phyloP scores from a whole-genome alignment of 2,113 vertebrate species.

The Grammomys surdaster region DNA sequence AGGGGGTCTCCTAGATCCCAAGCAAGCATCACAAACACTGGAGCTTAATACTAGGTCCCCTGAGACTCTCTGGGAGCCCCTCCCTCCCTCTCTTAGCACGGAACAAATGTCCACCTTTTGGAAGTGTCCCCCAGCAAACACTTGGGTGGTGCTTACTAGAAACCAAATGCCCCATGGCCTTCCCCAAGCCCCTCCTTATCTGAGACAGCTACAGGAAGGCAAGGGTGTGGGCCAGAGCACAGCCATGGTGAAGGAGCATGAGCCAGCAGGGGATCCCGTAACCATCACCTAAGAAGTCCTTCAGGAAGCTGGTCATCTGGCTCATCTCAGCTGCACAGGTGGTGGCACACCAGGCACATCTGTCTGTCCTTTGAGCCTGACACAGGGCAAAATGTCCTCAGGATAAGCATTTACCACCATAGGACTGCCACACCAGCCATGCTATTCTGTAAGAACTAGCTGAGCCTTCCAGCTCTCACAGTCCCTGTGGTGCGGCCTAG shows the following conservation, averaged over 20 bases:
- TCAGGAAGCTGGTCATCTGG: background rate
- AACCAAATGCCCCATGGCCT: background rate
- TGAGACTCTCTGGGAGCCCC: background rate
- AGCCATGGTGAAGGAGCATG: background rate
- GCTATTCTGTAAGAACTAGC: background rate
- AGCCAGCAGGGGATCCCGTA: background rate
- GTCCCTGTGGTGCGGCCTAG: conserved; percentile 43
- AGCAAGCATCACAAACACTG: background rate
- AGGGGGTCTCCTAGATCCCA: background rate
- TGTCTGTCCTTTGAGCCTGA: background rate
- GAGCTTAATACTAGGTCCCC: background rate
- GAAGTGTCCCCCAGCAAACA: background rate
- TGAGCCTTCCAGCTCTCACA: conserved; percentile 8
- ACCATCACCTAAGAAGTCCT: background rate
- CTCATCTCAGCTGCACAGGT: background rate
- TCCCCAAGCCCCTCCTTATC: background rate
- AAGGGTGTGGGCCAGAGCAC: background rate
- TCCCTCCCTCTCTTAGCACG: background rate
- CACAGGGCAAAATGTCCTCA: background rate
- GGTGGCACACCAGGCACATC: background rate
- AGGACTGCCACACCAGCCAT: background rate
- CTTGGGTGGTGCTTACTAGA: background rate
- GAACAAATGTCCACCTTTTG: conserved; percentile 50
- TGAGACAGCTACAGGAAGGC: background rate
- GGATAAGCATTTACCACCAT: background rate